Percentiles rank a stretch among this genome's conserved stretches.
Conservation (phyloP, 2,113 vertebrate species). For the Hemibagrus wyckioides region DNA sequence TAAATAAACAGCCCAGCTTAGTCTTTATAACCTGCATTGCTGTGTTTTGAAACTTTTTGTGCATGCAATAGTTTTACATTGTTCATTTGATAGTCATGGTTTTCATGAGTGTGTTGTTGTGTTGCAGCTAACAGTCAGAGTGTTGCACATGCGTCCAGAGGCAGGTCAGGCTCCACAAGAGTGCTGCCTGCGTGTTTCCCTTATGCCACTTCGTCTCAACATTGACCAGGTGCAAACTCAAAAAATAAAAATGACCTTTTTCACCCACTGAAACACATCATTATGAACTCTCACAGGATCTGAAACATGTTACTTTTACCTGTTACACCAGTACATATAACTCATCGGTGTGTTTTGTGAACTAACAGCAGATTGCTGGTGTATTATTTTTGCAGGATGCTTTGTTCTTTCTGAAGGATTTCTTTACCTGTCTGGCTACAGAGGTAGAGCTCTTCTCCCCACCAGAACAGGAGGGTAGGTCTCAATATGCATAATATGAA, state of each 20-base stretch:
- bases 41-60: neutral
- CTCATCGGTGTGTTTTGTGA: neutral
- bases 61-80: neutral
- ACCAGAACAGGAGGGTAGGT: constrained; percentile 89
- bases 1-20: neutral
- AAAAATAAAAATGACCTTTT: neutral
- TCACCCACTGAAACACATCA: neutral
- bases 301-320: neutral
- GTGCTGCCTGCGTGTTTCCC: constrained; percentile 89
- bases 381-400: constrained; percentile 80
- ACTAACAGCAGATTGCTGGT: neutral
- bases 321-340: neutral
- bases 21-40: neutral
- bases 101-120: neutral
- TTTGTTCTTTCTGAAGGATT: constrained; percentile 97
- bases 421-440: constrained; percentile 89
- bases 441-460: constrained; percentile 92
- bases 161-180: constrained; percentile 90
- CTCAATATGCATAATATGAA: neutral
- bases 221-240: constrained; percentile 86
- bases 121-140: constrained; percentile 87
- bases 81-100: neutral
- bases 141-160: constrained; percentile 91
- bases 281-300: neutral
- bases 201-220: constrained; percentile 97